These are phyloP conservation scores for Pterocles gutturalis DNA, from an alignment of 2,113 vertebrate species.

Conservation along the genomic window DNA sequence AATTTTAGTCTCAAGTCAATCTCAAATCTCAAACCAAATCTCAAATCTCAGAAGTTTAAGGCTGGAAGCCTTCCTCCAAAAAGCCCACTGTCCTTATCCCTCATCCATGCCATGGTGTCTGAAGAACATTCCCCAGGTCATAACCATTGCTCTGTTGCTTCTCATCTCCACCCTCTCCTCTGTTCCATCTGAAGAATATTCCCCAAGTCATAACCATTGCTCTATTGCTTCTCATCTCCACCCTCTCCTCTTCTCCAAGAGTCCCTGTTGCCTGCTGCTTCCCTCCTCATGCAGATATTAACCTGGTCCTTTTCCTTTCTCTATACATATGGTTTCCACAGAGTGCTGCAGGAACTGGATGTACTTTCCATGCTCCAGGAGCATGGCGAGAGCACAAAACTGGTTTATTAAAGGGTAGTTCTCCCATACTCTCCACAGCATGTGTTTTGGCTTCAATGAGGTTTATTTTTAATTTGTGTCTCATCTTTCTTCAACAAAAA, in stretches of 20 bases:
- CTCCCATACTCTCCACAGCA: background rate
- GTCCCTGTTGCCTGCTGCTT: background rate
- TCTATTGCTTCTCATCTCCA: background rate
- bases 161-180: background rate
- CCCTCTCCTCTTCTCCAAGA: background rate
- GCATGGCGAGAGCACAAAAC: background rate
- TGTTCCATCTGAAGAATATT: background rate
- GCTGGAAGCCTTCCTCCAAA: background rate
- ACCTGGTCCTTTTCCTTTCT: background rate
- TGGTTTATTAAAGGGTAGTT: background rate
- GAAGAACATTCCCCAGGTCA: background rate
- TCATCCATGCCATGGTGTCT: background rate
- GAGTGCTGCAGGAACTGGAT: background rate
- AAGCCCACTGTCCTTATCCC: background rate
- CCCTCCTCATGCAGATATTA: background rate
- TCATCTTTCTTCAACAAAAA: background rate
- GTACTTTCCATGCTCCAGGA: background rate
- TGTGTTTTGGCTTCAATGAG: background rate
- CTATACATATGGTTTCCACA: fast-evolving
- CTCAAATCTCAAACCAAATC: background rate
- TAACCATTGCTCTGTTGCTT: background rate
- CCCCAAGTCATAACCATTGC: background rate
- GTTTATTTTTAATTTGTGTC: background rate
- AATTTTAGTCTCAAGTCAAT: background rate
- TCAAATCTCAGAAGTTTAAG: background rate